These are phyloP conservation scores for Arvicola amphibius DNA, from an alignment of 2,797 vertebrate genomes.

Conservation along the genomic window DNA sequence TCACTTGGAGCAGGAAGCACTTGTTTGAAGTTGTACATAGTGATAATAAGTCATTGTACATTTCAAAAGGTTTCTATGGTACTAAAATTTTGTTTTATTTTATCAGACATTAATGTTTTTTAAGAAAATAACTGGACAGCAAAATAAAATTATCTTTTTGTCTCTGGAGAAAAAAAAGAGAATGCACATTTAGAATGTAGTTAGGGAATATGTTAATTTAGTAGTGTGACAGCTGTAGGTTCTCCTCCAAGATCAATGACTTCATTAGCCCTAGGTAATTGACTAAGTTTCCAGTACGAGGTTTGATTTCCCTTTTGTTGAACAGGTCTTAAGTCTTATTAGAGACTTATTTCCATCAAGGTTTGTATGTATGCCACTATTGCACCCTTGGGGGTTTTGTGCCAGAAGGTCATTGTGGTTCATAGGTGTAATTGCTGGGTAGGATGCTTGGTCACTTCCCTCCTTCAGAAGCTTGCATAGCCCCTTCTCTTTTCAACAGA, in stretches of 20 bases:
- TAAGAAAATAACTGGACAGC: slow-evolving; percentile 65
- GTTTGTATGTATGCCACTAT: neutral
- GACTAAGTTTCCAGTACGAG: neutral
- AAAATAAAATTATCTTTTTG: slow-evolving; percentile 76
- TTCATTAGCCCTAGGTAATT: neutral
- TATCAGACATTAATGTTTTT: slow-evolving; percentile 70
- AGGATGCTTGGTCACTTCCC: neutral
- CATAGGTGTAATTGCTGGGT: neutral
- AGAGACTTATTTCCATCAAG: neutral
- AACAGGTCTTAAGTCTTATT: neutral
- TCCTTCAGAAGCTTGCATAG: neutral
- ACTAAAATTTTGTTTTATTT: slow-evolving; percentile 78
- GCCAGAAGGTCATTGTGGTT: neutral
- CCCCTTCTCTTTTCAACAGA: neutral
- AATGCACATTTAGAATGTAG: neutral
- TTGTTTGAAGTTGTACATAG: slow-evolving; percentile 81
- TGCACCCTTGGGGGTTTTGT: neutral
- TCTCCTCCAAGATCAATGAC: neutral
- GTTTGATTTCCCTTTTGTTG: neutral
- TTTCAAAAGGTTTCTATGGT: slow-evolving; percentile 81
- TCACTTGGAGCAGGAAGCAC: slow-evolving; percentile 65
- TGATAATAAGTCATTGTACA: slow-evolving; percentile 67
- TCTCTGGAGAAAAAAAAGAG: slow-evolving; percentile 64
- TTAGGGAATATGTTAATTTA: neutral
- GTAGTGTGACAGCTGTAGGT: neutral